A percentile compares a stretch with the other conserved stretches of the same genome.
Conservation (phyloP, 2,113 vertebrate species). For the Oreochromis niloticus region DNA sequence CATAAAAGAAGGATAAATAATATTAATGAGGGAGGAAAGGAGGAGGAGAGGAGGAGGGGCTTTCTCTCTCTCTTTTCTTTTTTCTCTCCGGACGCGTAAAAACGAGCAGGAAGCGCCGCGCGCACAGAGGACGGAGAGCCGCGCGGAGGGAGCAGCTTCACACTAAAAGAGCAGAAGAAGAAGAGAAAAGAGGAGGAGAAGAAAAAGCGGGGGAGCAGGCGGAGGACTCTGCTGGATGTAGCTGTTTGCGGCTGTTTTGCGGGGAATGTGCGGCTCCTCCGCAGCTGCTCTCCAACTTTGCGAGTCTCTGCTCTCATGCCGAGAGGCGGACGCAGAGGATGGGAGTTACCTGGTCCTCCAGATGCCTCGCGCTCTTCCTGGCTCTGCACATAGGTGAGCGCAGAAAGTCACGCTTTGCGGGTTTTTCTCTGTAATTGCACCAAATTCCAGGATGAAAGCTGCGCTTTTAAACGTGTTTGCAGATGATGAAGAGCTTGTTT, state of each 20-base stretch:
- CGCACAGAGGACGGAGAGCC: neutral
- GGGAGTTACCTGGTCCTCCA: constrained; percentile 95
- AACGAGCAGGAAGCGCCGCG: constrained; percentile 3
- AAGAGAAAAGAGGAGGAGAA: neutral
- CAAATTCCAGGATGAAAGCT: neutral
- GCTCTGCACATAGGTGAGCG: constrained; percentile 91
- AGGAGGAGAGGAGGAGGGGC: neutral
- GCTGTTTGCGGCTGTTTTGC: constrained; percentile 1
- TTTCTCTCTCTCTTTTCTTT: neutral
- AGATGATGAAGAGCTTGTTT: neutral
- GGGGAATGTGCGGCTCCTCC: constrained; percentile 31
- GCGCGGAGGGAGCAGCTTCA: neutral
- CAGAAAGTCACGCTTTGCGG: neutral
- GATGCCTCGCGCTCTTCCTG: constrained; percentile 86
- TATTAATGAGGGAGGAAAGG: neutral
- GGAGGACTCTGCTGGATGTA: constrained; percentile 13
- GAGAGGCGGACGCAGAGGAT: constrained; percentile 89
- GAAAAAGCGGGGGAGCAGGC: neutral
- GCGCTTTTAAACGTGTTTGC: neutral
- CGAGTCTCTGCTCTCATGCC: constrained; percentile 86
- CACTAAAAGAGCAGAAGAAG: neutral
- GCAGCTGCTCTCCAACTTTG: constrained; percentile 65
- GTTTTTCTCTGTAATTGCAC: neutral
- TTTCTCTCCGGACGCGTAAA: constrained; percentile 15
- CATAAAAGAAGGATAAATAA: neutral